These are phyloP conservation scores for Phlogophora meticulosa DNA, from an alignment of 2,888 invertebrate genomes.

Conservation along the genomic window DNA sequence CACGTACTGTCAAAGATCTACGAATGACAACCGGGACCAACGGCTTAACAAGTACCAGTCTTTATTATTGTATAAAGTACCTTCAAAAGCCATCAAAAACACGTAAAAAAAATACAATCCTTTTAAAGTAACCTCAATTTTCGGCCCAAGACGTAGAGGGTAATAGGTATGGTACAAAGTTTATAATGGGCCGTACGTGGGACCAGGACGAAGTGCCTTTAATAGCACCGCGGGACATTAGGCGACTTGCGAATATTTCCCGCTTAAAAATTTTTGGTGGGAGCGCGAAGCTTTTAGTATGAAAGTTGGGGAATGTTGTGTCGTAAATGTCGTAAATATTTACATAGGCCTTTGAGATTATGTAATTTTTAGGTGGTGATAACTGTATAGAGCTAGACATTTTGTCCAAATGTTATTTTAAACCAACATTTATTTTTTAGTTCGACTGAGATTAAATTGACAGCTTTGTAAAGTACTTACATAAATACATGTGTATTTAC, in stretches of 20 bases:
- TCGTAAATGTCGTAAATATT: conserved; percentile 55
- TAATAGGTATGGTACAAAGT: conserved; percentile 79
- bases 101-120: conserved; percentile 45
- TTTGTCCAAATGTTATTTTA: not conserved
- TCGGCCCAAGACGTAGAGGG: conserved; percentile 69
- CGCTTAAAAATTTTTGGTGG: conserved; percentile 59
- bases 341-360: conserved; percentile 25
- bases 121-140: conserved; percentile 65
- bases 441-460: too few species aligned
- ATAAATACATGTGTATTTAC: too few species aligned
- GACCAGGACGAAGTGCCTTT: conserved; percentile 73
- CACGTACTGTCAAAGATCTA: too few species aligned
- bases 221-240: conserved; percentile 70
- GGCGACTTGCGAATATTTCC: conserved; percentile 59
- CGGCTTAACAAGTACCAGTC: not conserved
- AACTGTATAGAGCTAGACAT: not conserved
- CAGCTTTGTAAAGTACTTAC: too few species aligned
- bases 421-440: too few species aligned
- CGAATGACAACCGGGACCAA: too few species aligned
- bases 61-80: not conserved
- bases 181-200: conserved; percentile 81
- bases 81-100: conserved; percentile 11
- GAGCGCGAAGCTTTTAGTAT: conserved; percentile 51
- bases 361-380: conserved; percentile 11
- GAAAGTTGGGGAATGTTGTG: conserved; percentile 49